Evolutionary conservation across 2,113 vertebrate species (phyloP), one percentile per base, ranked within the genome.

Genomic region (Rhagologus leucostigma): DNA sequence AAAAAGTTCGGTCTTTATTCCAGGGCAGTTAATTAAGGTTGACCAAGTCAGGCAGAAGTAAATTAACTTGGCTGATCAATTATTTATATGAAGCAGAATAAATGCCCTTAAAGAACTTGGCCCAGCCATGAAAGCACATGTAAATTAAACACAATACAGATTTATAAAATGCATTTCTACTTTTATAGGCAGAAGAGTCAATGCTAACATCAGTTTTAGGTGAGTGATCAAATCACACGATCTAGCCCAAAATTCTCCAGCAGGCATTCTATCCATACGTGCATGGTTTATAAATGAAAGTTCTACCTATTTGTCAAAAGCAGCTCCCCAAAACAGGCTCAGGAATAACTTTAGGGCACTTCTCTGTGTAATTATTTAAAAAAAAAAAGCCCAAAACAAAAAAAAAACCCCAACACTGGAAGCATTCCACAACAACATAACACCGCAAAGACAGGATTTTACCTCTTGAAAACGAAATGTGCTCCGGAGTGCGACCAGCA

Each of bases 31-130:
- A 99, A 99, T 99, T 99, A 99, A 99, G 97, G 98, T 97, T 98
- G 99, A 99, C 98, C 98, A 98, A 99, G 98, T 98, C 98, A 98
- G 98, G 98, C 98, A 99, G 99, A 99, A 99, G 99, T 98, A 97
- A 99, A 99, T 99, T 99, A 99, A 99, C 98, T 98, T 98, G 98
- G 98, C 98, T 98, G 98, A 99, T 99, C 99, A 99, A 99, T 99
- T 99, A 99, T 99, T 99, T 99, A 99, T 99, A 99, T 98, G 98
- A 99, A 98, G 98, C 98, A 99, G 98, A 99, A 99, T 99, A 99
- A 99, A 99, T 98, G 98, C 98, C 98, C 98, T 98, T 98, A 99
- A 99, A 99, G 98, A 98, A 98, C 97, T 97, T 98, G 96, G 98
- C 98, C 98, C 98, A 98, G 98, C 98, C 98, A 98, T 97, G 97